Percentiles rank a stretch among this genome's conserved stretches.
Evolutionary conservation across 2,113 vertebrate genomes (phyloP).

Genomic region (Synchiropus splendidus): DNA sequence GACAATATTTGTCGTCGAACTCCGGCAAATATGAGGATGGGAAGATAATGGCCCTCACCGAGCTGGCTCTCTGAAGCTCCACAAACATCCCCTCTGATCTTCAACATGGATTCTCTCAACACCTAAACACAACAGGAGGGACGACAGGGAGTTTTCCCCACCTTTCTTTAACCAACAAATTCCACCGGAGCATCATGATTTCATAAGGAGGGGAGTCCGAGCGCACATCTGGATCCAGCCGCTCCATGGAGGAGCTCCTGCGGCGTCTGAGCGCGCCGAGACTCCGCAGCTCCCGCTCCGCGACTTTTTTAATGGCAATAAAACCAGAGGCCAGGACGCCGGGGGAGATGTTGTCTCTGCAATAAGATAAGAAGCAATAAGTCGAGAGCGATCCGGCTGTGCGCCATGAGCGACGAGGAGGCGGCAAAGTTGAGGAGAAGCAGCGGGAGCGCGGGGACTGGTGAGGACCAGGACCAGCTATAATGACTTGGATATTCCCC

Average conservation of each 20-base stretch:
- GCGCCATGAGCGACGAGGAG: constrained; percentile 61
- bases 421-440: constrained; percentile 63
- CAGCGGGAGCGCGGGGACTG: constrained; percentile 41
- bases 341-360: constrained; percentile 37
- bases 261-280: constrained; percentile 40
- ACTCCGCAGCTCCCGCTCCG: constrained; percentile 16
- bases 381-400: constrained; percentile 46
- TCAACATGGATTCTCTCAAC: too few relatives aligned
- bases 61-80: constrained; percentile 29
- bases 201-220: constrained; percentile 4
- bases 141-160: too few relatives aligned
- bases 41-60: constrained; percentile 40
- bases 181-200: too few relatives aligned
- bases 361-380: constrained; percentile 71
- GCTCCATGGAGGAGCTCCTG: constrained; percentile 9
- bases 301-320: neutral
- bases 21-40: constrained; percentile 42
- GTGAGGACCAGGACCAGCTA: constrained; percentile 20
- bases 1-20: too few relatives aligned
- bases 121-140: too few relatives aligned
- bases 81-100: too few relatives aligned
- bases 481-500: constrained; percentile 20
- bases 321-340: constrained; percentile 22
- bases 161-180: too few relatives aligned
- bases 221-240: constrained; percentile 39